Evolutionary conservation across 2,888 invertebrate species (phyloP).

Genomic region (Dyspetes luteomarginatus): DNA sequence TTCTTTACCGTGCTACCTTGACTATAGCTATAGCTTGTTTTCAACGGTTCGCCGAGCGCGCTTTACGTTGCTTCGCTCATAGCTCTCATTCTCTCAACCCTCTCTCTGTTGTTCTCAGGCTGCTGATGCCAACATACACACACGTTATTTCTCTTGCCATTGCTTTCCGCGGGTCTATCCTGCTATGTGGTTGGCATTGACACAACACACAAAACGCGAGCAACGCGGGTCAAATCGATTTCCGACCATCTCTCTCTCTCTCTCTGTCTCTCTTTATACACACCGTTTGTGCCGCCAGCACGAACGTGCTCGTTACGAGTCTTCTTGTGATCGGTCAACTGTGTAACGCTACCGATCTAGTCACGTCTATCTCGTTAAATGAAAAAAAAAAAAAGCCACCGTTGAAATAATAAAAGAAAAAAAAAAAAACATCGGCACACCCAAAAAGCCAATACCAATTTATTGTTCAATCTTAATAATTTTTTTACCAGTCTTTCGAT

Average conservation of each 20-base stretch:
- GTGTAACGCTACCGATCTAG: background rate
- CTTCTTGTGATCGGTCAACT: slow-evolving; percentile 18
- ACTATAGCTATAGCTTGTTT: slow-evolving; percentile 41
- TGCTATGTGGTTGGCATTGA: slow-evolving; percentile 30
- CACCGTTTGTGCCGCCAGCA: slow-evolving; percentile 8
- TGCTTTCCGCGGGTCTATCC: slow-evolving; percentile 33
- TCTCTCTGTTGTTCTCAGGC: slow-evolving; percentile 16
- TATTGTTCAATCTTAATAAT: background rate
- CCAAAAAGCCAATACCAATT: too few species aligned
- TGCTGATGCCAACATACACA: background rate
- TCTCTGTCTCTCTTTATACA: too few species aligned
- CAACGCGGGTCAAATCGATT: slow-evolving; percentile 51
- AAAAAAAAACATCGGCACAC: too few species aligned
- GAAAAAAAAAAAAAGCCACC: too few species aligned
- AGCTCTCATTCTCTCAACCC: slow-evolving; percentile 37
- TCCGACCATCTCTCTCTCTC: slow-evolving; percentile 25
- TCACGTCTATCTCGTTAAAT: background rate
- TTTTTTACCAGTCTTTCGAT: too few species aligned
- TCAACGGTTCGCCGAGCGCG: slow-evolving; percentile 38
- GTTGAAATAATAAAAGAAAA: too few species aligned
- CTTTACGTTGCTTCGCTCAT: slow-evolving; percentile 37
- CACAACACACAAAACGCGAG: slow-evolving; percentile 1
- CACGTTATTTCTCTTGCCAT: background rate
- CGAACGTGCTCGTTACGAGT: slow-evolving; percentile 3
- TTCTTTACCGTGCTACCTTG: slow-evolving; percentile 22